Conservation (phyloP, 2,888 invertebrate species). For the Boloria euphrosyne region DNA sequence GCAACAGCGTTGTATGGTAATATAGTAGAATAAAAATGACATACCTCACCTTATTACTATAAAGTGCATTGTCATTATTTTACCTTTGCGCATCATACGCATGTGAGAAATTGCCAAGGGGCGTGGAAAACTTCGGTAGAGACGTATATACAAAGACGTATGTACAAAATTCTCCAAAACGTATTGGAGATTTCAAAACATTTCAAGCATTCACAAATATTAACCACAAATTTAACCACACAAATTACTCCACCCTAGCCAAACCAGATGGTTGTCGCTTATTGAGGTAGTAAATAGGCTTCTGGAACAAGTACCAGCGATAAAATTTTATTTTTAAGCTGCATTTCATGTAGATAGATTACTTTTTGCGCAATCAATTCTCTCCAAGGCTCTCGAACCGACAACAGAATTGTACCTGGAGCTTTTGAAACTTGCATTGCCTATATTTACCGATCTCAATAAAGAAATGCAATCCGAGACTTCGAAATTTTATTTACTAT, state of each 20-base stretch:
- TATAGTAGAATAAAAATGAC: slow-evolving; percentile 29
- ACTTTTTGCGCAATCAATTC: slow-evolving; percentile 1
- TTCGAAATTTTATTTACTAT: slow-evolving; percentile 16
- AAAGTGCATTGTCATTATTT: slow-evolving; percentile 9
- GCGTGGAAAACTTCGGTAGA: slow-evolving; percentile 1
- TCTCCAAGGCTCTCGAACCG: slow-evolving; percentile 23
- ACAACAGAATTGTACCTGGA: slow-evolving; percentile 38
- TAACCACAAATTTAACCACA: too few species aligned
- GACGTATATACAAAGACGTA: slow-evolving; percentile 5
- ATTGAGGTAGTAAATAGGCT: neutral
- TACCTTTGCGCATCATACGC: slow-evolving; percentile 12
- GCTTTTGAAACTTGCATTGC: slow-evolving; percentile 38
- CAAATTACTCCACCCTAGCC: slow-evolving; percentile 7
- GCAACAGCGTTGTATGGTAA: slow-evolving; percentile 23
- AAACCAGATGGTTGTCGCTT: slow-evolving; percentile 1
- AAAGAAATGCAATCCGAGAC: slow-evolving; percentile 43
- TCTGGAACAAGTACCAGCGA: neutral
- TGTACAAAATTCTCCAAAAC: slow-evolving; percentile 6
- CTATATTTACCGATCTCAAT: slow-evolving; percentile 38
- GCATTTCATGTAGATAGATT: neutral
- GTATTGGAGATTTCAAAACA: slow-evolving; percentile 11
- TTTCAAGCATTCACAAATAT: slow-evolving; percentile 11
- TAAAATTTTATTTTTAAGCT: slow-evolving; percentile 3
- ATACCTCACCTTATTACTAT: slow-evolving; percentile 37
- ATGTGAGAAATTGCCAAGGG: slow-evolving; percentile 7